Percentiles rank a stretch among this genome's conserved stretches.
phyloP scores from a whole-genome alignment of 2,113 vertebrate genomes.

The Psettodes erumei region DNA sequence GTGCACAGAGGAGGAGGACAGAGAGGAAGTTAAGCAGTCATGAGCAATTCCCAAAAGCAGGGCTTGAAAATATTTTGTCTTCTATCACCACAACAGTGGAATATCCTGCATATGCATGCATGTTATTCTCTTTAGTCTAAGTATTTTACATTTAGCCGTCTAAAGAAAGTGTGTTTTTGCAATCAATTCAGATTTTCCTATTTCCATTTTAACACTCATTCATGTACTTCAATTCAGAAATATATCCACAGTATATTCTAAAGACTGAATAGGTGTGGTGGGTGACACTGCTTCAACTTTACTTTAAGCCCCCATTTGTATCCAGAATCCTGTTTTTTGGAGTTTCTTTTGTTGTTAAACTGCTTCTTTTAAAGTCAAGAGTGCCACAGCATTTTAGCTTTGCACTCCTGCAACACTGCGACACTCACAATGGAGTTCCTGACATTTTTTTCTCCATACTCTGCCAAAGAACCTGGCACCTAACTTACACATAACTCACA shows the following conservation, averaged over 20 bases:
- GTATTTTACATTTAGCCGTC: neutral
- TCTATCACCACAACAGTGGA: constrained; percentile 31
- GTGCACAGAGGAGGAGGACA: constrained; percentile 22
- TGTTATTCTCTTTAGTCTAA: neutral
- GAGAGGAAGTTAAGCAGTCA: constrained; percentile 39
- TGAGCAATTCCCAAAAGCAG: constrained; percentile 42
- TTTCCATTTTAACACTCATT: neutral
- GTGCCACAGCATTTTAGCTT: no score
- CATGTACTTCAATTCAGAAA: neutral
- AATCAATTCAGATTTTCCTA: neutral
- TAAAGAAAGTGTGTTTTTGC: neutral
- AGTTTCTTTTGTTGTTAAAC: no score
- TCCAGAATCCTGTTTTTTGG: no score
- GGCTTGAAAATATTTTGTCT: constrained; percentile 55
- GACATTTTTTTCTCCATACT: no score
- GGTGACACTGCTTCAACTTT: no score
- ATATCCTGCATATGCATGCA: neutral
- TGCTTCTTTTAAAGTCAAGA: no score
- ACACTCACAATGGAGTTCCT: no score
- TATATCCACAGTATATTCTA: neutral
- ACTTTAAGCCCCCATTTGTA: no score
- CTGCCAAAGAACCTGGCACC: no score
- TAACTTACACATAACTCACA: no score
- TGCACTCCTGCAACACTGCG: no score
- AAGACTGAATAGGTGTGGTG: neutral